Conservation (phyloP, 1,140 invertebrate genomes). For the Planococcus citri region DNA sequence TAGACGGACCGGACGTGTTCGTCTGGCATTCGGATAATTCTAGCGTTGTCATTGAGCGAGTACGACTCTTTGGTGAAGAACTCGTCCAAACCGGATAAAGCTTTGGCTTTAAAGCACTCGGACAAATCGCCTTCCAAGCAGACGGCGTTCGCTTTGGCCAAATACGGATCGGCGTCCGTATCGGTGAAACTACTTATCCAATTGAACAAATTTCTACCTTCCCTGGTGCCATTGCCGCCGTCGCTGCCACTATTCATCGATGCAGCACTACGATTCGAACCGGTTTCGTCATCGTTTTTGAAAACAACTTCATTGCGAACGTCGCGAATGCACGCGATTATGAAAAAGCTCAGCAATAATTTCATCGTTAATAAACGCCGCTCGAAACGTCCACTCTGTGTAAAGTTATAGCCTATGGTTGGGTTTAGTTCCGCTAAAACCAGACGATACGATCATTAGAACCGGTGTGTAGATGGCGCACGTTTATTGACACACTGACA, state of each 20-base stretch:
- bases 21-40: conserved; percentile 47
- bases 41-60: conserved; percentile 51
- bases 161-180: conserved; percentile 56
- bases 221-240: conserved; percentile 27
- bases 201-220: conserved; percentile 52
- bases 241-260: conserved; percentile 13
- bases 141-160: conserved; percentile 51
- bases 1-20: conserved; percentile 12
- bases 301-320: background rate
- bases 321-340: background rate
- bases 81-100: conserved; percentile 54
- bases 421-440: background rate
- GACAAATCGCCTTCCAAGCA: conserved; percentile 61
- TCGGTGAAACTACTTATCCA: conserved; percentile 59
- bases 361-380: background rate
- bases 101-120: conserved; percentile 66
- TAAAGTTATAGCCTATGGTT: no score
- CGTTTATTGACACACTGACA: background rate
- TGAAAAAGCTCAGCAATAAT: background rate
- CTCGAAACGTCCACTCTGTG: background rate
- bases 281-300: conserved; percentile 16
- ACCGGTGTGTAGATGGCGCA: background rate
- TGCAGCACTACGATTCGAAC: background rate
- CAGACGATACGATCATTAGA: background rate
- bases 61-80: conserved; percentile 51